Evolutionary conservation across 2,113 vertebrate species (phyloP).

Genomic region (Scolopax mira): DNA sequence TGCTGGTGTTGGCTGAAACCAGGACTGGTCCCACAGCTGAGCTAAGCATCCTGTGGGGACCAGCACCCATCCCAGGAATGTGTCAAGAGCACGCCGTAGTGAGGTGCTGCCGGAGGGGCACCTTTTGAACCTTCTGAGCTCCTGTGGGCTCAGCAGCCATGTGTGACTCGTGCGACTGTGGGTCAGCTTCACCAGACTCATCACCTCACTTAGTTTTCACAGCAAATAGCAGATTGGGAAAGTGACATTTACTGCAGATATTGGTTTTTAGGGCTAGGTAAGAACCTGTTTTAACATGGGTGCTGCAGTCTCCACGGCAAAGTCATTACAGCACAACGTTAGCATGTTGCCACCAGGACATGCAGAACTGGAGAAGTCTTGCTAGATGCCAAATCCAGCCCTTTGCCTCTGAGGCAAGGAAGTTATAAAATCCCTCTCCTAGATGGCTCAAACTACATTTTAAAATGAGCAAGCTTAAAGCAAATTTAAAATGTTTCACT

Average conservation of each 20-base stretch:
- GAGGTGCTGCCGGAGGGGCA: neutral
- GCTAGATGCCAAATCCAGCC: neutral
- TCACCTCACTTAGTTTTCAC: neutral
- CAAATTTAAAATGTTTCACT: neutral
- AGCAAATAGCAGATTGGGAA: neutral
- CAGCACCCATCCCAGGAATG: neutral
- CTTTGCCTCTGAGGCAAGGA: neutral
- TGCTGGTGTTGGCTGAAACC: neutral
- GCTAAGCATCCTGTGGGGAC: neutral
- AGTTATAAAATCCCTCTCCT: neutral
- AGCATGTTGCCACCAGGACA: fast-evolving
- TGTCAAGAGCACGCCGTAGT: neutral
- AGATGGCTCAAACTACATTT: neutral
- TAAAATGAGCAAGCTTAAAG: slow-evolving; percentile 4
- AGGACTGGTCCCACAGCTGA: neutral
- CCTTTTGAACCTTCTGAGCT: neutral
- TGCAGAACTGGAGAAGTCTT: neutral
- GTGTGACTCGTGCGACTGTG: neutral
- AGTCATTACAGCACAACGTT: neutral
- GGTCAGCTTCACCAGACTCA: neutral
- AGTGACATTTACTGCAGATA: neutral
- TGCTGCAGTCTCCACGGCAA: neutral
- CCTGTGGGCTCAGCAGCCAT: neutral
- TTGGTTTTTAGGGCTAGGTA: neutral
- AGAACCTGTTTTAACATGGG: neutral